A percentile compares a stretch with the other conserved stretches of the same genome.
These are phyloP conservation scores for Grapholita molesta DNA, from an alignment of 1,140 invertebrate species.

Conservation along the genomic window DNA sequence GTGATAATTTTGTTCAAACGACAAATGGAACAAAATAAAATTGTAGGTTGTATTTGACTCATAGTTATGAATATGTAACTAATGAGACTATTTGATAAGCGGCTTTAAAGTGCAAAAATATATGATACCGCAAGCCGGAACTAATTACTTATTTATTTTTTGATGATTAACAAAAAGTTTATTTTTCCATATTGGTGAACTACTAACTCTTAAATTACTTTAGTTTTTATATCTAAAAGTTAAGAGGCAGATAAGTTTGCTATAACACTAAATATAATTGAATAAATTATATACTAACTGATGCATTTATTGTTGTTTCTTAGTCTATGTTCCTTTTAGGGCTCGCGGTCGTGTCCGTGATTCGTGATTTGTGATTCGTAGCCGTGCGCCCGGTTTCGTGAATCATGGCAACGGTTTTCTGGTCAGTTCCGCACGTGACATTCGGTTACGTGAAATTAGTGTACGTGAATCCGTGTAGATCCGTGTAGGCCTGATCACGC, in stretches of 20 bases:
- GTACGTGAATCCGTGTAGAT: too few species aligned
- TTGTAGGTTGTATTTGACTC: not conserved
- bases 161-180: slow-evolving; percentile 7
- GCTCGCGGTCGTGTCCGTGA: too few species aligned
- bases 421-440: too few species aligned
- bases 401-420: too few species aligned
- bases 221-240: slow-evolving; percentile 48
- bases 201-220: slow-evolving; percentile 63
- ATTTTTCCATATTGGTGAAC: slow-evolving; percentile 33
- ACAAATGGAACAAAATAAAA: slow-evolving; percentile 11
- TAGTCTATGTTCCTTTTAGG: too few species aligned
- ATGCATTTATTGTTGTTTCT: not conserved
- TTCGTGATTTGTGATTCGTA: too few species aligned
- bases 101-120: slow-evolving; percentile 4
- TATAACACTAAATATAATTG: slow-evolving; percentile 22
- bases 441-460: too few species aligned
- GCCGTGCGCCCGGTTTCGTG: too few species aligned
- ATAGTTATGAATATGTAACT: not conserved
- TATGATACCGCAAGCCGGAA: not conserved
- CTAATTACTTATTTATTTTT: slow-evolving; percentile 4
- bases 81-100: not conserved
- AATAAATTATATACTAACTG: slow-evolving; percentile 23
- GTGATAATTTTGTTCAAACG: slow-evolving; percentile 15
- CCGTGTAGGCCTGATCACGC: too few species aligned
- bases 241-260: slow-evolving; percentile 66